A percentile compares a stretch with the other conserved stretches of the same genome.
These are phyloP conservation scores for Dinothrombium tinctorium DNA, from an alignment of 1,140 invertebrate genomes.

Conservation along the genomic window DNA sequence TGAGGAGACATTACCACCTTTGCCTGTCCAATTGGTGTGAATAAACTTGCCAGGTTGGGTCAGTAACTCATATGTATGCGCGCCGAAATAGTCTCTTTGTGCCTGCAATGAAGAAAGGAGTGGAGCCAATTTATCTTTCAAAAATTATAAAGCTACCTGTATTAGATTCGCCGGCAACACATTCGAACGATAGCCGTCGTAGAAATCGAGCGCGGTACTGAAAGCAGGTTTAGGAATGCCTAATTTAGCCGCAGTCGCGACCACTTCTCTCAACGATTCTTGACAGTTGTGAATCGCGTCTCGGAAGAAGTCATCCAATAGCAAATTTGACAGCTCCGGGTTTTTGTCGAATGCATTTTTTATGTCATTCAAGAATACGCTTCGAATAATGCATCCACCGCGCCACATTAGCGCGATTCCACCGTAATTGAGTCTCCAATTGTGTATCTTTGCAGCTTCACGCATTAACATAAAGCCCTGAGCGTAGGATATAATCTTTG, in stretches of 20 bases:
- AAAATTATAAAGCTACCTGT: conserved; percentile 30
- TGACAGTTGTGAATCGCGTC: conserved; percentile 56
- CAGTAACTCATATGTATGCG: conserved; percentile 88
- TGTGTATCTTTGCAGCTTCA: conserved; percentile 68
- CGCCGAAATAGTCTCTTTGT: conserved; percentile 94
- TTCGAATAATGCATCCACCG: conserved; percentile 95
- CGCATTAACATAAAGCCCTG: conserved; percentile 97
- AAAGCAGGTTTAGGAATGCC: conserved; percentile 83
- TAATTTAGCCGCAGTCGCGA: conserved; percentile 31
- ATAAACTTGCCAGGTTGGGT: conserved; percentile 63
- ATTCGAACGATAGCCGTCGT: conserved; percentile 69
- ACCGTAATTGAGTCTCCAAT: conserved; percentile 92
- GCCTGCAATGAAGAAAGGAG: conserved; percentile 41
- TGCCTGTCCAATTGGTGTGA: conserved; percentile 98
- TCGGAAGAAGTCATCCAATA: conserved; percentile 83
- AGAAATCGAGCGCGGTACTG: conserved; percentile 80
- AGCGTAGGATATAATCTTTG: conserved; percentile 95
- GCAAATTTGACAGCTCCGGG: conserved; percentile 60
- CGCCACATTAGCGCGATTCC: conserved; percentile 98
- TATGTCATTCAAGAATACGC: conserved; percentile 86
- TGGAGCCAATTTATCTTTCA: neutral
- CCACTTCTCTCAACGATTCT: conserved; percentile 29
- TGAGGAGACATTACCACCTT: conserved; percentile 84
- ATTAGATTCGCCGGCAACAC: conserved; percentile 71
- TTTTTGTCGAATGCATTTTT: conserved; percentile 86